phyloP scores from a whole-genome alignment of 2,113 vertebrate species.

The Salvelinus alpinus region DNA sequence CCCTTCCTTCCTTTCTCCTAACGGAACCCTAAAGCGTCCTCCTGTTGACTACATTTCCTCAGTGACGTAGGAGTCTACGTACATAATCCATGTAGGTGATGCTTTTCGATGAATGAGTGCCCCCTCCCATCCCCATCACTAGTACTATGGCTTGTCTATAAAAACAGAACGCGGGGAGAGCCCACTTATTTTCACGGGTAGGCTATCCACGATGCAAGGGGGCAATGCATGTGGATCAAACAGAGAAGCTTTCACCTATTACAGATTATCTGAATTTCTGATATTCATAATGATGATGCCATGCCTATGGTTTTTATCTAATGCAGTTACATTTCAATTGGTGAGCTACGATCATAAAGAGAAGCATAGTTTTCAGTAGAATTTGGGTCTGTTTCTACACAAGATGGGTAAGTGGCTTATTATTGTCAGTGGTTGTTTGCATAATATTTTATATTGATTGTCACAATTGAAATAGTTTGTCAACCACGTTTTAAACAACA shows the following conservation, averaged over 20 bases:
- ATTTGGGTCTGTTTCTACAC: slow-evolving; percentile 5
- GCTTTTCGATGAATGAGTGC: slow-evolving; percentile 92
- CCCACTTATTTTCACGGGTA: slow-evolving; percentile 69
- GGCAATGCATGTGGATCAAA: slow-evolving; percentile 22
- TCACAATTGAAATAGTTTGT: background rate
- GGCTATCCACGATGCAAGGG: slow-evolving; percentile 39
- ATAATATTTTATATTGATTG: background rate
- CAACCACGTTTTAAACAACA: slow-evolving; percentile 3
- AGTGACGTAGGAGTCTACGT: slow-evolving; percentile 86
- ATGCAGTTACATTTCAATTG: background rate
- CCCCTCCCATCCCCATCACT: slow-evolving; percentile 77
- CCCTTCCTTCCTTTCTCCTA: slow-evolving; percentile 23
- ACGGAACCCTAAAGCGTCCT: slow-evolving; percentile 75
- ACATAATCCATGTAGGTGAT: slow-evolving; percentile 82
- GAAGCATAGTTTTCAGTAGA: slow-evolving; percentile 18
- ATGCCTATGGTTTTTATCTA: background rate
- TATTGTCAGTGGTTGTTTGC: background rate
- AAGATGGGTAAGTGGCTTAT: slow-evolving; percentile 55
- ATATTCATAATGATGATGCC: slow-evolving; percentile 8
- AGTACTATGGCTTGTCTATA: slow-evolving; percentile 88
- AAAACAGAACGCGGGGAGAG: slow-evolving; percentile 78
- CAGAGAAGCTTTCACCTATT: background rate
- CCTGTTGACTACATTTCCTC: slow-evolving; percentile 83
- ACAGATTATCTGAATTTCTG: background rate
- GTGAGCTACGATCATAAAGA: slow-evolving; percentile 15